phyloP scores from a whole-genome alignment of 2,888 invertebrate genomes.

The Drosophila niveifrons region DNA sequence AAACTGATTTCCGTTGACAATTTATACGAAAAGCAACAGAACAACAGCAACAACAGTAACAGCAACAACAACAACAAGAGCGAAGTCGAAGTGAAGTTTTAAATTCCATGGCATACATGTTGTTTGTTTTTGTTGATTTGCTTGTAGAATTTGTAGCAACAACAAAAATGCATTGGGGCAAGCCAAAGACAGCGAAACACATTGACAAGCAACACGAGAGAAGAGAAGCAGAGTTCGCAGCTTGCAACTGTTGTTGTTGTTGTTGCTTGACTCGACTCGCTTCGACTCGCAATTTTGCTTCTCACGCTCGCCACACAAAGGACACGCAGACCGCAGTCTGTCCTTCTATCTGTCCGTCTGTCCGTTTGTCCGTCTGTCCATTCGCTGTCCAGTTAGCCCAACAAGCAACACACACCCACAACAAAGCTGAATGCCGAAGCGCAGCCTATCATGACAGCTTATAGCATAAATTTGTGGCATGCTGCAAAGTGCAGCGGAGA shows the following conservation, averaged over 20 bases:
- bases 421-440: slow-evolving; percentile 52
- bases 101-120: slow-evolving; percentile 76
- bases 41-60: slow-evolving; percentile 25
- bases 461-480: slow-evolving; percentile 59
- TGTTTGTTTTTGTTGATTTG: slow-evolving; percentile 75
- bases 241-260: neutral
- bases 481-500: slow-evolving; percentile 8
- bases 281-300: slow-evolving; percentile 51
- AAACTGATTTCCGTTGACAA: slow-evolving; percentile 83
- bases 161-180: slow-evolving; percentile 78
- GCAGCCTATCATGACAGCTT: slow-evolving; percentile 70
- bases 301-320: slow-evolving; percentile 73
- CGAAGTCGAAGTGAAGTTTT: slow-evolving; percentile 65
- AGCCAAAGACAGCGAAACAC: slow-evolving; percentile 52
- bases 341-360: neutral
- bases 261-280: neutral
- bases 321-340: slow-evolving; percentile 53
- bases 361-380: neutral
- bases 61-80: neutral
- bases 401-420: slow-evolving; percentile 56
- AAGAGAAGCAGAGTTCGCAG: slow-evolving; percentile 34
- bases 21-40: slow-evolving; percentile 66
- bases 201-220: slow-evolving; percentile 67
- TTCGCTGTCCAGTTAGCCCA: slow-evolving; percentile 2
- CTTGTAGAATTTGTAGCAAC: slow-evolving; percentile 78